Evolutionary conservation across 2,888 invertebrate genomes (phyloP).

Genomic region (Mythimna vitellina): DNA sequence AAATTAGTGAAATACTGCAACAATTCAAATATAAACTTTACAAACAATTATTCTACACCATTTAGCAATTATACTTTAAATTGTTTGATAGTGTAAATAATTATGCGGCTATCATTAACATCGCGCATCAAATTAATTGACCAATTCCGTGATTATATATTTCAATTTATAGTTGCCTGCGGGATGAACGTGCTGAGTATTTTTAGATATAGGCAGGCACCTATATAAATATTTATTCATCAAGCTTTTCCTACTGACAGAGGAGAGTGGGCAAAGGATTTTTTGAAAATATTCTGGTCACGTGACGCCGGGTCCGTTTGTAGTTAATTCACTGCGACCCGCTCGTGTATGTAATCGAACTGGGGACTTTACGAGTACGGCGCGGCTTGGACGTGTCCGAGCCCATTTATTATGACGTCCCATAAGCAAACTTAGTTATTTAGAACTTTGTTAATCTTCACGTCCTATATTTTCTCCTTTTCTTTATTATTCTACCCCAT

Average conservation of each 20-base stretch:
- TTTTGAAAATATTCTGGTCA: constrained; percentile 79
- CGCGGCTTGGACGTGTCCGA: constrained; percentile 73
- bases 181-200: constrained; percentile 2
- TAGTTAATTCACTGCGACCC: constrained; percentile 81
- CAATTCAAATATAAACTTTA: constrained; percentile 21
- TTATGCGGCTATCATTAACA: constrained; percentile 40
- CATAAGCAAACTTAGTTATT: constrained; percentile 71
- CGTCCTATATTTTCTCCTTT: constrained; percentile 65
- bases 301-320: constrained; percentile 76
- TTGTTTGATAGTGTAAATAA: constrained; percentile 42
- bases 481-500: constrained; percentile 59
- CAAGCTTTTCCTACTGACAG: constrained; percentile 64
- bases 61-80: constrained; percentile 40
- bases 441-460: constrained; percentile 68
- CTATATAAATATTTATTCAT: constrained; percentile 64
- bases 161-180: constrained; percentile 7
- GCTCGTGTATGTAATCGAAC: constrained; percentile 81
- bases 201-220: constrained; percentile 6
- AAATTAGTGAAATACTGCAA: constrained; percentile 24
- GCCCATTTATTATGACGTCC: constrained; percentile 73
- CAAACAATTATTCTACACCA: constrained; percentile 30
- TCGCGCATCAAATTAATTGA: constrained; percentile 17
- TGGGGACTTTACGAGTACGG: constrained; percentile 79
- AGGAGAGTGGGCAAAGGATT: constrained; percentile 69
- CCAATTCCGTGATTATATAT: constrained; percentile 7